These are phyloP conservation scores for Pterostichus niger DNA, from an alignment of 2,888 invertebrate species.

Conservation along the genomic window DNA sequence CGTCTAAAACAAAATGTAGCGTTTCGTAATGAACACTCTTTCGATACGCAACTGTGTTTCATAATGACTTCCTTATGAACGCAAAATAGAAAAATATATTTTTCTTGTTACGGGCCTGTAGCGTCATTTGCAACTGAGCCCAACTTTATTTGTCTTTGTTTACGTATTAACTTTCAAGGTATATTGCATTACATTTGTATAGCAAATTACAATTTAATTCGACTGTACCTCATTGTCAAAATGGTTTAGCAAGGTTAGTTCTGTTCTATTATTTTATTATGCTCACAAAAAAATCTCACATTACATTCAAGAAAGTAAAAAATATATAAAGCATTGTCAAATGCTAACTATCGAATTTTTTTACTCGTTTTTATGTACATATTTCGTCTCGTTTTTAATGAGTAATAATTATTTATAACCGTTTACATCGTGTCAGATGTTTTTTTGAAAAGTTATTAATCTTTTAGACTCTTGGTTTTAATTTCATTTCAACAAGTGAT, in stretches of 20 bases:
- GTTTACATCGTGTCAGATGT: conserved; percentile 36
- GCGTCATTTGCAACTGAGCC: not conserved
- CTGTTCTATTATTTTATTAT: not conserved
- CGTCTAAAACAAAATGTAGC: too few relatives aligned
- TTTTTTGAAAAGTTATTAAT: conserved; percentile 38
- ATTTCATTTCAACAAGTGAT: not conserved
- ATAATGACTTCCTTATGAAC: too few relatives aligned
- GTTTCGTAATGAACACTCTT: too few relatives aligned
- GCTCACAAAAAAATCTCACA: not conserved
- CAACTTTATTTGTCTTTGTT: not conserved
- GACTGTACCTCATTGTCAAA: conserved; percentile 6
- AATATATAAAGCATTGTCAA: conserved; percentile 12
- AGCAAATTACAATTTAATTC: conserved; percentile 18
- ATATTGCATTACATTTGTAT: conserved; percentile 9
- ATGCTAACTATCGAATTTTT: not conserved
- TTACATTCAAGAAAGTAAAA: conserved; percentile 6
- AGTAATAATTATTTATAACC: conserved; percentile 56
- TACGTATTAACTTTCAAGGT: conserved; percentile 18
- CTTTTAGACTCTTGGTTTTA: conserved; percentile 24
- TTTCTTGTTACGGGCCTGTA: not conserved
- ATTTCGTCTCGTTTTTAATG: conserved; percentile 30
- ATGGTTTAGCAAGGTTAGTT: conserved; percentile 24
- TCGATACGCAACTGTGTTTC: too few relatives aligned
- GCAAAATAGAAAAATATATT: too few relatives aligned
- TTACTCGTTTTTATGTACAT: conserved; percentile 3